Evolutionary conservation across 2,888 invertebrate species (phyloP), one percentile per base, ranked within the genome.

Genomic region (Caenorhabditis imperialis): DNA sequence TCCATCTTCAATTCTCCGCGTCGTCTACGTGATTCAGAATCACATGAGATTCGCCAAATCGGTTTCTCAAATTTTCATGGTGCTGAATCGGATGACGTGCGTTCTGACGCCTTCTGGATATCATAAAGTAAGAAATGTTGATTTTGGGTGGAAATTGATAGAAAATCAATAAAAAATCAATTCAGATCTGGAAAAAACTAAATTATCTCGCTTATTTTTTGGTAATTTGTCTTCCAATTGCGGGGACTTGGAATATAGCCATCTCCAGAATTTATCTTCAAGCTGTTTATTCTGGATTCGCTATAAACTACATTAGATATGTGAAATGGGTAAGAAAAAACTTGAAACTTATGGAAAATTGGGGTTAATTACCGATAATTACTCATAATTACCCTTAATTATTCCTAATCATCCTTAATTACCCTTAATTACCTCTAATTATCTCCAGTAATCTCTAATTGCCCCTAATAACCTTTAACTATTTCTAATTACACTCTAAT

Each of bases 11-110:
- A 1, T 60, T 7, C 42, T 51, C 6, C 51, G 58, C 10, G 16
- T 53, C 8, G 6, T 27, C 3, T 51, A 51, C 23, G 23, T 23
- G 10, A 4, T 23, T 10, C 0, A 16, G 3, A 42, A 45, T 37
- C 42, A 51, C 25, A 27, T 37, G 0, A 12, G 67, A 40, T 45
- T 58, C 16, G 27, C 48, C 2, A 61, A 70, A 44, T 54, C 55
- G 1, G 30, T 70, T 8, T 42, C 61, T 50, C 70, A 70, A 61
- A 55, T 55, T n/a, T 48, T 62, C 6, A 23, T 70, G 50, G 61
- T 61, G 2, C 25, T 55, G 25, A 70, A 70, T 44, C 30, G 70
- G 25, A 70, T 70, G 70, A 35, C 48, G 5, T 70, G 70, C 14
- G 55, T 70, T 0, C 7, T 70, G 20, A 30, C 23, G 14, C 70